phyloP scores from a whole-genome alignment of 1,140 invertebrate genomes.

The Pseudobourletiella spinata region DNA sequence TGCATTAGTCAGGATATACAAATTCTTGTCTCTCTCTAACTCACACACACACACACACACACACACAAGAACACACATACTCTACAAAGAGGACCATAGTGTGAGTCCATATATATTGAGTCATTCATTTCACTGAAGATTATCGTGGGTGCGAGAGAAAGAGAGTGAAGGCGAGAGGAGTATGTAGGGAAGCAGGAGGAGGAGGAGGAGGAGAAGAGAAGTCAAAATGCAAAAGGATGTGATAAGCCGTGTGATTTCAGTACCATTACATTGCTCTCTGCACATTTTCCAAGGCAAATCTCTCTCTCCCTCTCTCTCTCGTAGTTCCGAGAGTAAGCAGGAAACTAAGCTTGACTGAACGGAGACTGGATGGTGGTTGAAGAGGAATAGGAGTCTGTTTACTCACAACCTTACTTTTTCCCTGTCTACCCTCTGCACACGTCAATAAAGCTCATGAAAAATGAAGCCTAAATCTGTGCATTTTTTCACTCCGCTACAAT shows the following conservation, averaged over 20 bases:
- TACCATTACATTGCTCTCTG: not conserved
- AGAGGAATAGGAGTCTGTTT: constrained; percentile 27
- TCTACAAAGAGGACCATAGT: no score
- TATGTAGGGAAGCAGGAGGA: not conserved
- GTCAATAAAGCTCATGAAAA: constrained; percentile 34
- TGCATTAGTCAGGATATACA: no score
- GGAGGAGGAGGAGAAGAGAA: constrained; percentile 5
- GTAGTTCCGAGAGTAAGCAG: no score
- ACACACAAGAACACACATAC: no score
- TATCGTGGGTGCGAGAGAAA: not conserved
- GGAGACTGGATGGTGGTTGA: no score
- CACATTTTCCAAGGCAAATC: no score
- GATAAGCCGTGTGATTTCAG: constrained; percentile 14
- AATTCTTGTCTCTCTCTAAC: no score
- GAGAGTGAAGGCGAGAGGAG: not conserved
- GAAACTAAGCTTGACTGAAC: no score
- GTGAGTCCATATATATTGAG: not conserved
- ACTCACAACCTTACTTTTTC: constrained; percentile 26
- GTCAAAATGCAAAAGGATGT: constrained; percentile 17
- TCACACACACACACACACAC: no score
- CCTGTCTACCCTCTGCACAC: constrained; percentile 15
- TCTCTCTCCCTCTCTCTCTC: no score
- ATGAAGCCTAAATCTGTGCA: constrained; percentile 31
- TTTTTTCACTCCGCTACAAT: constrained; percentile 22
- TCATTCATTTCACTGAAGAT: not conserved